Evolutionary conservation across 2,888 invertebrate species (phyloP).

Genomic region (Myathropa florea): DNA sequence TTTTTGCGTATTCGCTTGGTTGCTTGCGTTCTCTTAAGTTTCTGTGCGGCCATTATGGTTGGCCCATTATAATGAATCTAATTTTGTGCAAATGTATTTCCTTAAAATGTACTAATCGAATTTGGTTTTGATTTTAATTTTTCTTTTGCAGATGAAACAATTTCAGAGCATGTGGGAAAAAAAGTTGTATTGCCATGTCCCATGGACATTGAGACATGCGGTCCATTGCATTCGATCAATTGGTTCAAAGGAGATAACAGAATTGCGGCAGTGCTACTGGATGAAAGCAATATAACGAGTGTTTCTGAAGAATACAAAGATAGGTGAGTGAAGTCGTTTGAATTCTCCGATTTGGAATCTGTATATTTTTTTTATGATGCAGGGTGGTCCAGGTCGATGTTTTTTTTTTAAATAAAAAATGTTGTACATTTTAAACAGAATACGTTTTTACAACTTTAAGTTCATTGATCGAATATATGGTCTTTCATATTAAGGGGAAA

Average conservation of each 20-base stretch:
- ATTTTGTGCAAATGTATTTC: no score
- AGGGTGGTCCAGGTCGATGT: no score
- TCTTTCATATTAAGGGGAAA: no score
- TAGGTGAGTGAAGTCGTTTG: conserved; percentile 74
- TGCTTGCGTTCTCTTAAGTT: no score
- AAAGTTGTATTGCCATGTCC: conserved; percentile 85
- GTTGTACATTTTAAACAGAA: no score
- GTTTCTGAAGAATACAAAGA: conserved; percentile 78
- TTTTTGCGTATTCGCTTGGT: no score
- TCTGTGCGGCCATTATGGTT: no score
- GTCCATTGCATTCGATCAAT: conserved; percentile 88
- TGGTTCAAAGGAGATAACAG: conserved; percentile 86
- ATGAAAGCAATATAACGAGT: conserved; percentile 79
- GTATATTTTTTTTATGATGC: no score
- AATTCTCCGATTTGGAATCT: not conserved
- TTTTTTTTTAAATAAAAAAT: no score
- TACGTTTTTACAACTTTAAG: no score
- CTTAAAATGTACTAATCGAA: not conserved
- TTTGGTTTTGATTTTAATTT: conserved; percentile 9
- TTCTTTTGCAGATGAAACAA: conserved; percentile 76
- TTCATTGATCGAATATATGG: no score
- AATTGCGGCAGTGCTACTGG: conserved; percentile 80
- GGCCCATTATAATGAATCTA: no score
- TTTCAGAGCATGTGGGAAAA: conserved; percentile 79
- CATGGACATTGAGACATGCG: conserved; percentile 86